These are phyloP conservation scores for Gymnopithys bicolor DNA, from an alignment of 2,797 vertebrate species.

Conservation along the genomic window DNA sequence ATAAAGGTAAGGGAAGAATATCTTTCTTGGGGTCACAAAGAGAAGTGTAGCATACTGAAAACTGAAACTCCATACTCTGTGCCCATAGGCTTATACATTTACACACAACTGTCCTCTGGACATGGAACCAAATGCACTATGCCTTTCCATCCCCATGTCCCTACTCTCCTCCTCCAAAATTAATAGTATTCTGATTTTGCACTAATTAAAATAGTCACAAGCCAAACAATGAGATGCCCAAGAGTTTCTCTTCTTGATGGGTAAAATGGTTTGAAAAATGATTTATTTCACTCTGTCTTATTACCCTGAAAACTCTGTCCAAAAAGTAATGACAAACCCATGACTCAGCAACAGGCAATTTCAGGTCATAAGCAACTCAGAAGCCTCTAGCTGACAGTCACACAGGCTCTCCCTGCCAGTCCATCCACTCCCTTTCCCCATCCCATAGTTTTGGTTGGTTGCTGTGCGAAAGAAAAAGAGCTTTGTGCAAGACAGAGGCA, in stretches of 20 bases:
- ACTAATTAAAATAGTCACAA: neutral
- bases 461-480: neutral
- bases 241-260: neutral
- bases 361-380: neutral
- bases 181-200: neutral
- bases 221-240: neutral
- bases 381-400: neutral
- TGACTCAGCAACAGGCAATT: neutral
- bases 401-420: neutral
- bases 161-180: neutral
- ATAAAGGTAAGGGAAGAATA: neutral
- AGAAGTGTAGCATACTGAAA: neutral
- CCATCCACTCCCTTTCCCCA: too few relatives aligned
- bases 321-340: neutral
- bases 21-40: neutral
- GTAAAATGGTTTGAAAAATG: neutral
- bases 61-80: neutral
- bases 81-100: neutral
- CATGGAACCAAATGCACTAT: neutral
- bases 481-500: neutral
- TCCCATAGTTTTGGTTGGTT: rapidly evolving
- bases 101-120: neutral
- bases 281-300: neutral
- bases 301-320: neutral
- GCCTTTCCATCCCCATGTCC: rapidly evolving